Evolutionary conservation across 2,797 vertebrate genomes (phyloP), one percentile per base, ranked within the genome.

Genomic region (Danionella dracula): DNA sequence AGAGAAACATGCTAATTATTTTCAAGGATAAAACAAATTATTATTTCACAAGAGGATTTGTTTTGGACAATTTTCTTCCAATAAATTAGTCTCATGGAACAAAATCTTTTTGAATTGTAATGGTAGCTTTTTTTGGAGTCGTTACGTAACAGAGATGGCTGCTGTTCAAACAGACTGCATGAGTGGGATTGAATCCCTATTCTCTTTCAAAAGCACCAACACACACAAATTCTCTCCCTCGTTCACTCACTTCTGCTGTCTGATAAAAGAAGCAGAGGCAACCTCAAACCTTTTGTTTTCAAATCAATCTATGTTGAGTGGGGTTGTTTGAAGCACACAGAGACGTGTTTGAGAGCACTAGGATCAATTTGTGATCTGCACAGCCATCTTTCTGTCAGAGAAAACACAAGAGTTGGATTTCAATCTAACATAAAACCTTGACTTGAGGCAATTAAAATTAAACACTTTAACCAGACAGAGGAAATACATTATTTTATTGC

Each of bases 111-210:
- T n/a, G 1, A 4, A 27, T 27, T 21, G 23, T 40, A 2, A 41
- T 56, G 23, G 6, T 6, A 6, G 23, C 23, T 27, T 27, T 27
- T 27, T 27, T 27, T 27, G 23, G 23, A 62, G 15, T 62, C 21
- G 54, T 65, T 55, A 65, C 37, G 44, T 65, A 65, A 55, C 7
- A 2, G 7, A 44, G 8, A 54, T 45, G 61, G 38, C 42, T n/a
- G 13, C 4, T 27, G 19, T 35, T 45, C 50, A 65, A 35, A 44
- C 49, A 45, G 50, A 65, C 17, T 64, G 61, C 32, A 7, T 35
- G 61, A 54, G 49, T 44, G 29, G 49, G 61, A 44, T 23, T 44
- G 31, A 45, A 45, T 60, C 21, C 8, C 53, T 19, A 16, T 45
- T 53, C 48, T 29, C 17, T 23, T 58, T 34, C 40, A 65, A 5